Conservation (phyloP, 2,113 vertebrate genomes). For the human region GRCh38 chr13:66601001-66601500, state of each 20-base stretch:
- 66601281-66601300: background rate
- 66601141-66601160: background rate
- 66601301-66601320: background rate
- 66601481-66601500: background rate
- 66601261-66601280: background rate
- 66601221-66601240: background rate
- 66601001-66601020: background rate
- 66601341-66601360: background rate
- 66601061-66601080: background rate
- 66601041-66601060: background rate
- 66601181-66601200: background rate
- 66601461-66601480: background rate
- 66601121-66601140: background rate
- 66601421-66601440: background rate
- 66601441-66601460: background rate
- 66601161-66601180: background rate
- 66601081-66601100: background rate
- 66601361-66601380: background rate
- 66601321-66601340: background rate
- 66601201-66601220: background rate
- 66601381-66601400: background rate
- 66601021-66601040: background rate
- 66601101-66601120: background rate
- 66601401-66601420: background rate
- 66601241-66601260: background rate